These are phyloP conservation scores for Pseudoips prasinana DNA, from an alignment of 2,888 invertebrate species.

Conservation along the genomic window DNA sequence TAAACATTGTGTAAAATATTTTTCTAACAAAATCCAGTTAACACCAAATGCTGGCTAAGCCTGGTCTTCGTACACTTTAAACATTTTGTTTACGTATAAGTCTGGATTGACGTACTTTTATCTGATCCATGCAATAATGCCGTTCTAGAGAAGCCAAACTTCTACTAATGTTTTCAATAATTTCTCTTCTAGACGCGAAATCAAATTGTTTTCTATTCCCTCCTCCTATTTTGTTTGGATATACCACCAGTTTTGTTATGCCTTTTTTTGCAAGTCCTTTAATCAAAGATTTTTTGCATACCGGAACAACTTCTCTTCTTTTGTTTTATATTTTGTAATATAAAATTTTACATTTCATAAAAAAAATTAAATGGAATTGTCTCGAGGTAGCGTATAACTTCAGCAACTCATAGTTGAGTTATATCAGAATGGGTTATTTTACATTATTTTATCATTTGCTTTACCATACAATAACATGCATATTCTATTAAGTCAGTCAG, in stretches of 20 bases:
- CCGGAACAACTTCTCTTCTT: too few species aligned
- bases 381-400: too few species aligned
- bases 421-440: too few species aligned
- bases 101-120: neutral
- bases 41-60: neutral
- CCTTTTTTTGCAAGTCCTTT: constrained; percentile 14
- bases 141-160: neutral
- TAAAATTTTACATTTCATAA: constrained; percentile 5
- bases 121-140: constrained; percentile 1
- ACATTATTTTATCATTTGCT: too few species aligned
- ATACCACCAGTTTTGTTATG: constrained; percentile 10
- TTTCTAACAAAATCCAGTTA: neutral
- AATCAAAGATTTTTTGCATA: neutral
- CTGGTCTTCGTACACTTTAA: constrained; percentile 1
- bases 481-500: too few species aligned
- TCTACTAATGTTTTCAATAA: too few species aligned
- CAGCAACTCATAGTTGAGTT: too few species aligned
- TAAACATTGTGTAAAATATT: neutral
- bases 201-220: constrained; percentile 13
- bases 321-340: constrained; percentile 1
- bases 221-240: constrained; percentile 14
- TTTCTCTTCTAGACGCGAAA: too few species aligned
- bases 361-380: too few species aligned
- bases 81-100: constrained; percentile 3
- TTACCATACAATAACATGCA: too few species aligned